Percentiles rank a stretch among this genome's conserved stretches.
These are phyloP conservation scores for Drosophila kokeensis DNA, from an alignment of 2,888 invertebrate genomes.

Conservation along the genomic window DNA sequence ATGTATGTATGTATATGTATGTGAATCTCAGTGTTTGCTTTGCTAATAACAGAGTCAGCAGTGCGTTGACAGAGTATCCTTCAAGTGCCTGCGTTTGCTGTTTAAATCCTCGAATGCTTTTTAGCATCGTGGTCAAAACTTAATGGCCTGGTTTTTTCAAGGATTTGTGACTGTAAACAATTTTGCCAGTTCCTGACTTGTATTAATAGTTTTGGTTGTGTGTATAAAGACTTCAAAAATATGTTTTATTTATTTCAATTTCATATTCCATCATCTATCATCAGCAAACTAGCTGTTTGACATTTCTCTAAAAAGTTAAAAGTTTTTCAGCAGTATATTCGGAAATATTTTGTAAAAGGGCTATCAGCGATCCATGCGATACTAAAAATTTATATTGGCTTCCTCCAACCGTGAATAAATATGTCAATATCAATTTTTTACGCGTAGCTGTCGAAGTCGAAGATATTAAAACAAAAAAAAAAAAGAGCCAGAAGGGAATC, in stretches of 20 bases:
- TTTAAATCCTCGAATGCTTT: neutral
- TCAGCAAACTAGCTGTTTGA: neutral
- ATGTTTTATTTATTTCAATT: neutral
- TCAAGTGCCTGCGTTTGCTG: slow-evolving; percentile 1
- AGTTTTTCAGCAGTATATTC: neutral
- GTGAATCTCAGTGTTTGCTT: slow-evolving; percentile 26
- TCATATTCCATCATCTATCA: neutral
- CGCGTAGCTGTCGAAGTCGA: slow-evolving; percentile 27
- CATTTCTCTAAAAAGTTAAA: neutral
- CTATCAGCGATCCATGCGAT: slow-evolving; percentile 61
- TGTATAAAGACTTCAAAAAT: neutral
- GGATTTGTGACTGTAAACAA: neutral
- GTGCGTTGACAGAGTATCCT: slow-evolving; percentile 42
- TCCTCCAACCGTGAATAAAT: slow-evolving; percentile 74
- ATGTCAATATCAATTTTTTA: slow-evolving; percentile 75
- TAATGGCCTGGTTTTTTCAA: neutral
- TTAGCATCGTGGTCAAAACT: neutral
- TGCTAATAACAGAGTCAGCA: slow-evolving; percentile 64
- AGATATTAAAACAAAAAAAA: slow-evolving; percentile 12
- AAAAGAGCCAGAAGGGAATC: slow-evolving; percentile 27
- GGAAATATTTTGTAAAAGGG: neutral
- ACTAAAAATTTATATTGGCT: slow-evolving; percentile 57
- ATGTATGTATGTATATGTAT: neutral
- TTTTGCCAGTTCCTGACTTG: neutral
- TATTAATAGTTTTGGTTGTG: neutral